Percentiles rank a stretch among this genome's conserved stretches.
phyloP scores from a whole-genome alignment of 2,888 invertebrate genomes.

The Chymomyza amoena region DNA sequence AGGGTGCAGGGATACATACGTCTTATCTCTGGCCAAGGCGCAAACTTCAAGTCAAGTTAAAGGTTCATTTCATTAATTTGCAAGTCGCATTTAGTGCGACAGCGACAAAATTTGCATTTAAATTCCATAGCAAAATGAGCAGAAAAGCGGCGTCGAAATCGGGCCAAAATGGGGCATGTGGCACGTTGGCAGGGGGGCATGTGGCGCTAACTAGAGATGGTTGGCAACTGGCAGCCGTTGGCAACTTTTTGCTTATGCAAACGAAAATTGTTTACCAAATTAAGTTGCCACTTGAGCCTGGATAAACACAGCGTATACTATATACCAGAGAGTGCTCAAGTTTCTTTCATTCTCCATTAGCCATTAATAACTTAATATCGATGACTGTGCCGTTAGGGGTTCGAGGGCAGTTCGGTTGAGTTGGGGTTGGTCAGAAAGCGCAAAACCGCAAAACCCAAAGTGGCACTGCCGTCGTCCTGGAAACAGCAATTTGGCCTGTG shows the following conservation, averaged over 20 bases:
- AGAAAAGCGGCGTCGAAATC: conserved; percentile 46
- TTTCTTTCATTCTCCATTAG: conserved; percentile 44
- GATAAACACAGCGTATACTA: background rate
- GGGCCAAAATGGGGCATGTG: conserved; percentile 23
- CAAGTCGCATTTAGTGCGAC: conserved; percentile 73
- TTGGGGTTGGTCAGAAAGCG: conserved; percentile 19
- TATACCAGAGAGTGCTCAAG: background rate
- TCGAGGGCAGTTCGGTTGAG: conserved; percentile 5
- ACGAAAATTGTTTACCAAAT: conserved; percentile 62
- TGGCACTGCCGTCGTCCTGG: conserved; percentile 22
- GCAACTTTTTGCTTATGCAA: conserved; percentile 34
- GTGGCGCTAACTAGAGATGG: background rate
- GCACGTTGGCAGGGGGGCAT: conserved; percentile 19
- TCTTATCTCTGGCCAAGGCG: conserved; percentile 64
- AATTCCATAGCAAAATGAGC: conserved; percentile 69
- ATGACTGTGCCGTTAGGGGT: conserved; percentile 32
- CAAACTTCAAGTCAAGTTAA: conserved; percentile 73
- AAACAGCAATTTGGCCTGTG: conserved; percentile 43
- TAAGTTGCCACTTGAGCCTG: conserved; percentile 61
- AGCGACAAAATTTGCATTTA: conserved; percentile 70
- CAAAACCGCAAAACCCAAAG: conserved; percentile 48
- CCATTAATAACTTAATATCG: conserved; percentile 73
- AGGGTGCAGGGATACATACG: conserved; percentile 7
- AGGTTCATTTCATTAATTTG: conserved; percentile 73
- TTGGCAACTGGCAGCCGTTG: background rate